A percentile compares a stretch with the other conserved stretches of the same genome.
Conservation (phyloP, 2,113 vertebrate genomes). For the Ellobius talpinus region DNA sequence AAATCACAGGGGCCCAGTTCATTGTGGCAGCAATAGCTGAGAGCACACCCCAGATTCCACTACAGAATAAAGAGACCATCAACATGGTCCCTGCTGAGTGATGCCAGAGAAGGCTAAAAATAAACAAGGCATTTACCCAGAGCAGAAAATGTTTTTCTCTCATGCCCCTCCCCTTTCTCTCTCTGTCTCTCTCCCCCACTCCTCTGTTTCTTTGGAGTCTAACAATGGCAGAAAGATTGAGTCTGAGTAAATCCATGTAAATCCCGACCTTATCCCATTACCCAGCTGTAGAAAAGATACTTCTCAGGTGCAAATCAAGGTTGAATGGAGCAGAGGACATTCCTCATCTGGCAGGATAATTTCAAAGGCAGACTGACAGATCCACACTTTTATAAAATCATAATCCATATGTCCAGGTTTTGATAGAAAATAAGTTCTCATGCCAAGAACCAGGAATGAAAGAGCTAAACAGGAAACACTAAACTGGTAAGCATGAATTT, state of each 20-base stretch:
- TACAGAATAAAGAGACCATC: neutral
- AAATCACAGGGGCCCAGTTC: neutral
- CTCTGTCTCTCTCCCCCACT: rapidly evolving
- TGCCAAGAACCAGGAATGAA: neutral
- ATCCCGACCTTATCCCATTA: neutral
- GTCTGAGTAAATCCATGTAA: neutral
- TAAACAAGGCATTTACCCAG: neutral
- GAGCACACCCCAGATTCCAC: neutral
- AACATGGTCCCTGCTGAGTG: rapidly evolving
- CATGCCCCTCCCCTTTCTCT: rapidly evolving
- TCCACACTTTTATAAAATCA: neutral
- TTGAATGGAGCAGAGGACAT: neutral
- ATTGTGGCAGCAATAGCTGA: neutral
- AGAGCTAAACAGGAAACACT: neutral
- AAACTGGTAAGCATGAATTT: neutral
- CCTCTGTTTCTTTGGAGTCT: neutral
- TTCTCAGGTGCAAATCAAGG: neutral
- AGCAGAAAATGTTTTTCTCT: no score
- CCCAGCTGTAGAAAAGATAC: neutral
- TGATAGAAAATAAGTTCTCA: neutral
- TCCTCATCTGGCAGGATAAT: no score
- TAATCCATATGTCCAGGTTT: neutral
- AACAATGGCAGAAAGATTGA: neutral
- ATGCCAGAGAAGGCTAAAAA: neutral
- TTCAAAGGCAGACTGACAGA: neutral